Conservation (phyloP, 2,888 invertebrate species). For the Phlogophora meticulosa region DNA sequence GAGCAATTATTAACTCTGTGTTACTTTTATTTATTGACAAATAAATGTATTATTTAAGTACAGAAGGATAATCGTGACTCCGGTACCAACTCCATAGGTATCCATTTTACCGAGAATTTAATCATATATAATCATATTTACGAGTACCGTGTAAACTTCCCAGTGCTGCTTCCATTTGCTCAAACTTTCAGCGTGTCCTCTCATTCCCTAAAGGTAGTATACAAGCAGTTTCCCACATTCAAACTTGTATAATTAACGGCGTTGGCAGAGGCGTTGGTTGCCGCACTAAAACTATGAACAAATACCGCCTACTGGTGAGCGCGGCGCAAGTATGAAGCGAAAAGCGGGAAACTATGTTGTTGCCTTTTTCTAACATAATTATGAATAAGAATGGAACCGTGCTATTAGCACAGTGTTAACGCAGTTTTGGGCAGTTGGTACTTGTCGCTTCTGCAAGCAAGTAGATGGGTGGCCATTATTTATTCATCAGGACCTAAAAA, state of each 20-base stretch:
- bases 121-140: too few species aligned
- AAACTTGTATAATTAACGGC: slow-evolving; percentile 70
- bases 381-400: too few species aligned
- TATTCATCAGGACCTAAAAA: neutral
- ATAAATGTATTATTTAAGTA: too few species aligned
- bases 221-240: slow-evolving; percentile 64
- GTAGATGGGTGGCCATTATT: neutral
- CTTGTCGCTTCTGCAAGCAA: neutral
- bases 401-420: too few species aligned
- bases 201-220: slow-evolving; percentile 12
- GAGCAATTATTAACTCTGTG: too few species aligned
- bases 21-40: too few species aligned
- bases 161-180: neutral
- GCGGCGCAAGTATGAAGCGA: slow-evolving; percentile 11
- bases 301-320: slow-evolving; percentile 54
- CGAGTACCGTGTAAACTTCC: neutral
- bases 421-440: too few species aligned
- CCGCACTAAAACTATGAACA: slow-evolving; percentile 65
- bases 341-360: neutral
- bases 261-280: slow-evolving; percentile 58
- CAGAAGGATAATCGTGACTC: too few species aligned
- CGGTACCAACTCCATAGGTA: too few species aligned
- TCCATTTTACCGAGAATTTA: too few species aligned
- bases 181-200: slow-evolving; percentile 16
- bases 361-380: neutral